Base-by-base conservation (phyloP, 2,113 vertebrate species). In the Sebastes schlegelii region DNA sequence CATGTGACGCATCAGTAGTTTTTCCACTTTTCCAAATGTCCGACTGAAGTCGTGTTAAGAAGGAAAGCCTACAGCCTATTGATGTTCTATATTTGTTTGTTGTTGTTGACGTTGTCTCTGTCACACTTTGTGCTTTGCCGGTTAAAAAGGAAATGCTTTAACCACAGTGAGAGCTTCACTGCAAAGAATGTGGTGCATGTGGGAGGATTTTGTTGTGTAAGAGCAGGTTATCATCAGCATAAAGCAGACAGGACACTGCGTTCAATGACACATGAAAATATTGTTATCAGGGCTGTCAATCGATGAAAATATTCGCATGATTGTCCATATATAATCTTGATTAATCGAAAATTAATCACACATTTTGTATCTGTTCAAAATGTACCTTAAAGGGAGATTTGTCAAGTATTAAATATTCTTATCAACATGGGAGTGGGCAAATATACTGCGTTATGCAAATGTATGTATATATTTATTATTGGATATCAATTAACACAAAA, bases 111-210 rank as follows among this genome's bases (percentile, higher is more conserved):
- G 13, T 17, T 19, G 19, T 0, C 34, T 2, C 21, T 45, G 54
- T 70, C 10, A 76, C 9, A 63, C 60, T 63, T 74, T 70, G 52
- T 34, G 0, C 8, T 60, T 43, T 43, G 13, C 12, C 4, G 19
- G 23, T 2, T 45, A 60, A 84, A 72, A 34, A 71, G 65, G 64
- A 76, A 73, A 68, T 68, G 57, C 54, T 17, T 16, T 2, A 57
- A n/a, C 55, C 64, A 45, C 43, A 46, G 13, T 40, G 17, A 74
- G 46, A 65, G 3, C 46, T 2, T 79, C 48, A 14, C 43, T 87
- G 14, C 5, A 6, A 7, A 0, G 2, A 4, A n/a, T 66, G 21
- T 49, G 21, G 26, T 42, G 2, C n/a, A 12, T 48, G 46, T 40
- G 76, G 46, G 73, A 48, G 40, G 34, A 7, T 55, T 26, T 54